Evolutionary conservation across 2,797 vertebrate species (phyloP).

Genomic region (Semaprochilodus insignis): DNA sequence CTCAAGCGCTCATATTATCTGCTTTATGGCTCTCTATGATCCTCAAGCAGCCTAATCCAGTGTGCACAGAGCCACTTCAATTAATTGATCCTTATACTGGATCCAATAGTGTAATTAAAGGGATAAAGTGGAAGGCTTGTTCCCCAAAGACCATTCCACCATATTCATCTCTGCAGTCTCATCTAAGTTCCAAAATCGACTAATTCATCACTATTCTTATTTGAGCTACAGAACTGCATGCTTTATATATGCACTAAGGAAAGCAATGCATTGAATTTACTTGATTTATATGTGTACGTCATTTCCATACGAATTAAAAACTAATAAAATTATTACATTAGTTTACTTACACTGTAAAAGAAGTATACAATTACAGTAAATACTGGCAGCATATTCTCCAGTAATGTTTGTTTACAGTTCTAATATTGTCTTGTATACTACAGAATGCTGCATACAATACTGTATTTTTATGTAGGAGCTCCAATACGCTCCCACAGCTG

Average conservation of each 20-base stretch:
- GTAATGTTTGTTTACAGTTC: no score
- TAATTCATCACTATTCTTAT: slow-evolving; percentile 45
- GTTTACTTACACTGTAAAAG: no score
- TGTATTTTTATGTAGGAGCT: no score
- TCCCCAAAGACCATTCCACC: slow-evolving; percentile 52
- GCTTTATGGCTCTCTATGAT: slow-evolving; percentile 56
- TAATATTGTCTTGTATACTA: no score
- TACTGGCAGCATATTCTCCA: no score
- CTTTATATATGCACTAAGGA: slow-evolving; percentile 2
- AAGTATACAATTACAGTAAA: no score
- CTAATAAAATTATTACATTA: no score
- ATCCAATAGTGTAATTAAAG: slow-evolving; percentile 66
- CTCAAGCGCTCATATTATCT: slow-evolving; percentile 54
- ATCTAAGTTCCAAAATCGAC: slow-evolving; percentile 29
- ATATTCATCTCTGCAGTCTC: slow-evolving; percentile 47
- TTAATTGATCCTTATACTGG: slow-evolving; percentile 65
- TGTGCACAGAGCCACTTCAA: slow-evolving; percentile 57
- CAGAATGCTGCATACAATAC: no score
- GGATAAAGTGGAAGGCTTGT: slow-evolving; percentile 49
- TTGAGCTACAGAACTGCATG: slow-evolving; percentile 21
- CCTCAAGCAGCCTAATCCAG: slow-evolving; percentile 60
- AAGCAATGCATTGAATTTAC: no score
- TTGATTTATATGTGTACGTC: no score
- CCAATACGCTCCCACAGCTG: no score
- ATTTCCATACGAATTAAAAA: no score